These are phyloP conservation scores for Scelioninae gen. 1 DNA, from an alignment of 2,888 invertebrate species.

Conservation along the genomic window DNA sequence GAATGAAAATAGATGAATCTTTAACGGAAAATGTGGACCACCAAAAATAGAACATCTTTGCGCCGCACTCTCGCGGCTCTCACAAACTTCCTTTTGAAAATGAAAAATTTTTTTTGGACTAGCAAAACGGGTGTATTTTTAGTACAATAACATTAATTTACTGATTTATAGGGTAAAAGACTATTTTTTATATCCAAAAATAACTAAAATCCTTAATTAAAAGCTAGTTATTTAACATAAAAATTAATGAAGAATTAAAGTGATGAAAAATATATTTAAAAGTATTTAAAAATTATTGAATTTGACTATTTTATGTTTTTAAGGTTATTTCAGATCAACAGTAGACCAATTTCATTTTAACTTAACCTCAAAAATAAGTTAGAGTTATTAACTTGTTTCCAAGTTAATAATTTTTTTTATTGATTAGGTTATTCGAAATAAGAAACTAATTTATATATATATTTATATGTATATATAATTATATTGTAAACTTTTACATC, in stretches of 20 bases:
- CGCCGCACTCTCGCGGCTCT: slow-evolving; percentile 11
- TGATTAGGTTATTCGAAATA: slow-evolving; percentile 7
- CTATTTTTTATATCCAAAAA: too few species aligned
- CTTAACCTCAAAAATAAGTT: too few species aligned
- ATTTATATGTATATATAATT: slow-evolving; percentile 75
- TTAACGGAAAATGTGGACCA: slow-evolving; percentile 69
- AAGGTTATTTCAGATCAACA: too few species aligned
- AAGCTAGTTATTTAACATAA: too few species aligned
- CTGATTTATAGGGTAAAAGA: not conserved
- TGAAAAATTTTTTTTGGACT: slow-evolving; percentile 30
- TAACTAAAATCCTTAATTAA: too few species aligned
- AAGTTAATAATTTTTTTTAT: not conserved
- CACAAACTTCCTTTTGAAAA: slow-evolving; percentile 56
- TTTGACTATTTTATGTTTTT: too few species aligned
- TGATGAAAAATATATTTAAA: too few species aligned
- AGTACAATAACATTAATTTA: not conserved
- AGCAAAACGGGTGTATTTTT: not conserved
- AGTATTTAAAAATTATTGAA: too few species aligned
- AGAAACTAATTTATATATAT: slow-evolving; percentile 23
- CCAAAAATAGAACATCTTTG: slow-evolving; percentile 69
- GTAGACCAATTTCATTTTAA: too few species aligned
- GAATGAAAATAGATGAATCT: slow-evolving; percentile 71
- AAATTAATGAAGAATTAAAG: too few species aligned
- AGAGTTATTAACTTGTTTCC: too few species aligned
- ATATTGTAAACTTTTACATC: slow-evolving; percentile 77